These are phyloP conservation scores for Latrodectus elegans DNA, from an alignment of 2,888 invertebrate genomes.

Conservation along the genomic window DNA sequence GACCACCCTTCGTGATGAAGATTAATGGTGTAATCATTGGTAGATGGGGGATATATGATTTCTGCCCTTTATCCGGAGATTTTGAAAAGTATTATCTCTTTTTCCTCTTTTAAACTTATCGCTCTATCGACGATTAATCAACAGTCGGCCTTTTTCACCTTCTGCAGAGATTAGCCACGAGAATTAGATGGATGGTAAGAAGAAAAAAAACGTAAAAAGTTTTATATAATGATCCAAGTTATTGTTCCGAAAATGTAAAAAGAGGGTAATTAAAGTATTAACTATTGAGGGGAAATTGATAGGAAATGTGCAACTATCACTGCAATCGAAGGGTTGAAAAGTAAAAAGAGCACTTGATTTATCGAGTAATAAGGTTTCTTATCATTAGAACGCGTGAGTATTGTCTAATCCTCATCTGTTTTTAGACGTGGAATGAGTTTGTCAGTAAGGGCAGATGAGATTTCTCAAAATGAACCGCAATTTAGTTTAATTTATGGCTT, in stretches of 20 bases:
- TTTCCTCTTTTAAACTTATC: too few species aligned
- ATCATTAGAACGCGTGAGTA: slow-evolving; percentile 1
- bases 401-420: background rate
- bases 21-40: slow-evolving; percentile 57
- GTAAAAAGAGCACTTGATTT: background rate
- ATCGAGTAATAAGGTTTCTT: background rate
- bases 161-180: background rate
- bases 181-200: too few species aligned
- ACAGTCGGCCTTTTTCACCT: background rate
- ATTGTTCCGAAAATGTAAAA: background rate
- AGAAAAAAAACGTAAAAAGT: background rate
- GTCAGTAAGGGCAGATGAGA: too few species aligned
- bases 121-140: background rate
- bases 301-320: background rate
- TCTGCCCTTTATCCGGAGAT: background rate
- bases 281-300: background rate
- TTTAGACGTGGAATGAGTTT: too few species aligned
- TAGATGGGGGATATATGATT: slow-evolving; percentile 50
- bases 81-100: too few species aligned
- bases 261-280: slow-evolving; percentile 5
- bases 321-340: background rate
- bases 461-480: too few species aligned
- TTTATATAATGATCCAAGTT: background rate
- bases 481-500: too few species aligned
- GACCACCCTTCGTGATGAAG: slow-evolving; percentile 61